Percentiles rank a stretch among this genome's conserved stretches.
These are phyloP conservation scores for Torymus tubicola DNA, from an alignment of 2,888 invertebrate genomes.

Conservation along the genomic window DNA sequence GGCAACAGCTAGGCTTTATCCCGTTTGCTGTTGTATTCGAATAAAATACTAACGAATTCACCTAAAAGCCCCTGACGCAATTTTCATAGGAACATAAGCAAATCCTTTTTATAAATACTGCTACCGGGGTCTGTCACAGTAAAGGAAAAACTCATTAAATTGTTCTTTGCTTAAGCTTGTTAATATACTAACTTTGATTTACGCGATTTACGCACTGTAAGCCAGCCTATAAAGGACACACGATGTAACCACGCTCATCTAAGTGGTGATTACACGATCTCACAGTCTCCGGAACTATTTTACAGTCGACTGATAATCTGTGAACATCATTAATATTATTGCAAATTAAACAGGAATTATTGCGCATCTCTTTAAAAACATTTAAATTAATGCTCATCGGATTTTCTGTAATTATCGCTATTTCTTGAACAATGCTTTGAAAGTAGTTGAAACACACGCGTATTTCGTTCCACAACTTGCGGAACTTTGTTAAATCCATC, in stretches of 20 bases:
- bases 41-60: slow-evolving; percentile 25
- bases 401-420: too few species aligned
- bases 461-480: too few species aligned
- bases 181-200: neutral
- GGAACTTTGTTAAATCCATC: too few species aligned
- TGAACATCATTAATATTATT: neutral
- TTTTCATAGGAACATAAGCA: slow-evolving; percentile 42
- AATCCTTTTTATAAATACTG: slow-evolving; percentile 34
- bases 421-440: too few species aligned
- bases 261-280: slow-evolving; percentile 50
- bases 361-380: too few species aligned
- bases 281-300: slow-evolving; percentile 42
- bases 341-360: too few species aligned
- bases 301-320: slow-evolving; percentile 42
- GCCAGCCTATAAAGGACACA: slow-evolving; percentile 13
- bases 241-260: slow-evolving; percentile 40
- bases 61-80: slow-evolving; percentile 38
- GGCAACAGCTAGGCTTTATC: slow-evolving; percentile 26
- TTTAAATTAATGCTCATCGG: too few species aligned
- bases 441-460: too few species aligned
- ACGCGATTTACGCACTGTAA: slow-evolving; percentile 21
- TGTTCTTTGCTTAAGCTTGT: slow-evolving; percentile 8
- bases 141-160: slow-evolving; percentile 16
- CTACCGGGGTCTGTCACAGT: slow-evolving; percentile 14
- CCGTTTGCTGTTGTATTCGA: slow-evolving; percentile 27